Evolutionary conservation across 1,140 invertebrate species (phyloP), one percentile per base, ranked within the genome.

Genomic region (Meloidogyne chitwoodi): DNA sequence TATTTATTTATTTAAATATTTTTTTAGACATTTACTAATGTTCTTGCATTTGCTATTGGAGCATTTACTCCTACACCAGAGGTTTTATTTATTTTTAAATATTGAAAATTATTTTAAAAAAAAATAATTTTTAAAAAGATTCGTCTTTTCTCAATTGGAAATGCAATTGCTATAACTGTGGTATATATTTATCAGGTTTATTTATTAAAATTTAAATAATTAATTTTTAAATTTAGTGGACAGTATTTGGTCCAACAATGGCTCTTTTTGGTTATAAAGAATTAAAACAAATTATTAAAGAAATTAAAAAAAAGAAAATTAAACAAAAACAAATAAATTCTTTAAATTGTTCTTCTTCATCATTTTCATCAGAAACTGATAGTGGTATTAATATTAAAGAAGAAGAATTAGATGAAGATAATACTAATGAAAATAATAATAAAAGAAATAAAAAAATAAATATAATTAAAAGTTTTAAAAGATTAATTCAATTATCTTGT

Each of bases 131-230:
- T 8, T n/a, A n/a, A 29, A 19, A 29, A 73, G 75, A 87, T 86
- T n/a, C 85, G 85, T 73, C 63, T 87, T 10, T 86, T 86, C 66
- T 85, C 78, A n/a, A 86, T 86, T 26, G 85, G 84, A 63, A 86
- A 87, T 78, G 81, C 82, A 11, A n/a, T 81, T 10, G 85, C 85
- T n/a, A 84, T 86, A 29, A 79, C 77, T 3, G 26, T 87, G 4
- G 85, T 84, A 56, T 86, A 86, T 68, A 70, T 87, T 41, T 86
- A 83, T 76, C 79, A 84, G 70, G 84, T 84, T 67, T 71, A 61
- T 27, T 8, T 22, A 26, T 75, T 24, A 78, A 6, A 24, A 31
- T 48, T 68, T 16, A 38, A 73, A 24, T 56, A 29, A 31, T 44
- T 31, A 44, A 19, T 75, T 77, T 24, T 72, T 26, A 44, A 74